These are phyloP conservation scores for Hyla sarda DNA, from an alignment of 2,113 vertebrate species.

Conservation along the genomic window DNA sequence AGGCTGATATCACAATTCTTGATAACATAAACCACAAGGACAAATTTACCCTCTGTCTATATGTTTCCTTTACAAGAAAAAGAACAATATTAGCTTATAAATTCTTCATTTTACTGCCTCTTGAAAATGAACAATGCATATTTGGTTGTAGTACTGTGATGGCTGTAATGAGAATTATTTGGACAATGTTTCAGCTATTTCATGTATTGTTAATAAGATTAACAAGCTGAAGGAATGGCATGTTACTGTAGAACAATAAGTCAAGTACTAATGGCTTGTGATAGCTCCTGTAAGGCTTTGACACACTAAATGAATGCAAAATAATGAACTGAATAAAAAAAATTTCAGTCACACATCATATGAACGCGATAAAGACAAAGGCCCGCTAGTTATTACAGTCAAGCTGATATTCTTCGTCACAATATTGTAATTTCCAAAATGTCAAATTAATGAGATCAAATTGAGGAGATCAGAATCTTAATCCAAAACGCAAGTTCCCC, in stretches of 20 bases:
- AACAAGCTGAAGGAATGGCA: constrained; percentile 57
- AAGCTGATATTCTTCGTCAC: neutral
- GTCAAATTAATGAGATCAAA: neutral
- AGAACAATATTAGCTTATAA: constrained; percentile 72
- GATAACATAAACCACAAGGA: constrained; percentile 75
- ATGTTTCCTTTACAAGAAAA: constrained; percentile 70
- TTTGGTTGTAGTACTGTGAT: constrained; percentile 69
- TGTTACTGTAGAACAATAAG: constrained; percentile 42
- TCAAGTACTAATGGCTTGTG: neutral
- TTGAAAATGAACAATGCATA: constrained; percentile 70
- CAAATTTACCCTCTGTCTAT: constrained; percentile 71
- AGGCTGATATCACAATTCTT: constrained; percentile 77
- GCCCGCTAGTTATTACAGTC: neutral
- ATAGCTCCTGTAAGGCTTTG: neutral
- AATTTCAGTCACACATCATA: neutral
- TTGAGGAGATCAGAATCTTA: neutral
- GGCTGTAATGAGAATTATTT: constrained; percentile 65
- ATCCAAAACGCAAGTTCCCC: no score
- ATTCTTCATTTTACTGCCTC: constrained; percentile 64
- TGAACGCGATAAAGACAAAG: neutral
- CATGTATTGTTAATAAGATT: constrained; percentile 28
- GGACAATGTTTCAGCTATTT: constrained; percentile 48
- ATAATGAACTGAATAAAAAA: neutral
- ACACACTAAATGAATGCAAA: neutral
- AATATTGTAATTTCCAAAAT: neutral